These are phyloP conservation scores for Condylura cristata DNA, from an alignment of 2,113 vertebrate species.

Conservation along the genomic window DNA sequence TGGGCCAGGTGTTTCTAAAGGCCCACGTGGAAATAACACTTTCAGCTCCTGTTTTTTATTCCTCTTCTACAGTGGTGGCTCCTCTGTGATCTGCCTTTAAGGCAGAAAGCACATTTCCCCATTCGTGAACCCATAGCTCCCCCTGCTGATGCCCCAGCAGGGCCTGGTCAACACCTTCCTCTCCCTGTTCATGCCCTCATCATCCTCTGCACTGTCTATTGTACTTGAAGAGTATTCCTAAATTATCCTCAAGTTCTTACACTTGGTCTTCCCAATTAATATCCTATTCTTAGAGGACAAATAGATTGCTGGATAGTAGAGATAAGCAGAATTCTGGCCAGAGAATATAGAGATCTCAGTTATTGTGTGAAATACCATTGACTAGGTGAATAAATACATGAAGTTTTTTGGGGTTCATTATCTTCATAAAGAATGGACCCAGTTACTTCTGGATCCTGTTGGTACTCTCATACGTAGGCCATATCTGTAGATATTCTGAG, in stretches of 20 bases:
- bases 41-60: not conserved
- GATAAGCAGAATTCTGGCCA: not conserved
- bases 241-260: not conserved
- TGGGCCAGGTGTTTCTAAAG: not conserved
- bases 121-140: not conserved
- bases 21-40: not conserved
- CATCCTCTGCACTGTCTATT: too few relatives aligned
- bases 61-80: not conserved
- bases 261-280: not conserved
- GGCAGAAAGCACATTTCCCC: not conserved
- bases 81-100: not conserved
- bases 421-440: not conserved
- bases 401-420: not conserved
- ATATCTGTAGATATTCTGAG: not conserved
- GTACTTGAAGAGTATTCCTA: not conserved
- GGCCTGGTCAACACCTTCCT: not conserved
- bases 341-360: not conserved
- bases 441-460: not conserved
- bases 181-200: not conserved
- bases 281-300: not conserved
- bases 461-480: not conserved
- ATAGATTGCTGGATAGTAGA: not conserved
- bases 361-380: not conserved
- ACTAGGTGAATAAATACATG: not conserved
- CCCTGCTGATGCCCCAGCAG: rapidly evolving